phyloP scores from a whole-genome alignment of 2,113 vertebrate genomes.

The Polypterus senegalus region DNA sequence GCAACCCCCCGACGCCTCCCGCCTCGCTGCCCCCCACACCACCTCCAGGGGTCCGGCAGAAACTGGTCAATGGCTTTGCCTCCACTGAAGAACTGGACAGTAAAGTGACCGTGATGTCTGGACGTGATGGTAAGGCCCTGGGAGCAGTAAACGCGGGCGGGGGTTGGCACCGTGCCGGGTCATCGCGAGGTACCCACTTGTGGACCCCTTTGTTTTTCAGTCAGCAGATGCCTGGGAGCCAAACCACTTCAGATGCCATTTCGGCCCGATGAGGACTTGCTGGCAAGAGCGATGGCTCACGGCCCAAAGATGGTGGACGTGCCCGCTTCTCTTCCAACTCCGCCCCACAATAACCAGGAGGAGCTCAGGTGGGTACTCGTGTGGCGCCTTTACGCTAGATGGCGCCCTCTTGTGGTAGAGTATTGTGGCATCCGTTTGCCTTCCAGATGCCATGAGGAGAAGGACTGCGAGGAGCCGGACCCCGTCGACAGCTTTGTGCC shows the following conservation, averaged over 20 bases:
- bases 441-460: conserved; percentile 38
- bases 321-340: conserved; percentile 87
- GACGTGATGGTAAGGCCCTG: conserved; percentile 52
- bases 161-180: too few relatives aligned
- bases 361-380: conserved; percentile 64
- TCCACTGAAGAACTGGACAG: conserved; percentile 76
- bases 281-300: conserved; percentile 67
- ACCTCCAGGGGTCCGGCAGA: conserved; percentile 77
- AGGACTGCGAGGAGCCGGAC: conserved; percentile 61
- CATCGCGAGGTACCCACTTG: too few relatives aligned
- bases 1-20: conserved; percentile 91
- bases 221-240: conserved; percentile 74
- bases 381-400: too few relatives aligned
- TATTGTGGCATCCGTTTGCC: too few relatives aligned
- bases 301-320: conserved; percentile 81
- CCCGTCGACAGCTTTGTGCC: conserved; percentile 79
- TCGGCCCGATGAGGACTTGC: conserved; percentile 67
- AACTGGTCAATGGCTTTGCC: conserved; percentile 85
- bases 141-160: not conserved
- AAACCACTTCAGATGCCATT: conserved; percentile 80
- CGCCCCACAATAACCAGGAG: conserved; percentile 92
- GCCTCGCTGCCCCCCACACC: conserved; percentile 94
- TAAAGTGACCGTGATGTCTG: conserved; percentile 65
- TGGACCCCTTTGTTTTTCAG: conserved; percentile 45
- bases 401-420: too few relatives aligned